These are phyloP conservation scores for Xiphophorus birchmanni DNA, from an alignment of 2,797 vertebrate genomes.

Conservation along the genomic window DNA sequence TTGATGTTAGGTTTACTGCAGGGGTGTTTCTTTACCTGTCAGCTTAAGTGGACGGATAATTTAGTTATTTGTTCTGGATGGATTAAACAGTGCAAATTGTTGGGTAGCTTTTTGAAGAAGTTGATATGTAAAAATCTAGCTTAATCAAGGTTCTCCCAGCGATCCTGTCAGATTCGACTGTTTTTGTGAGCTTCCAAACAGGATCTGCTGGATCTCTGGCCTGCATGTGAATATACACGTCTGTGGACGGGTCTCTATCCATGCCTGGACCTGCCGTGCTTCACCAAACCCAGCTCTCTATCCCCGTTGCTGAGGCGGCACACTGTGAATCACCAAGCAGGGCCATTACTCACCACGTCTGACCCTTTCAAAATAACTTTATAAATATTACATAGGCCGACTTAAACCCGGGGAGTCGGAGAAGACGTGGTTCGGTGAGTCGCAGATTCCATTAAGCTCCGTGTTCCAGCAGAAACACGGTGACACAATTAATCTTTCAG, in stretches of 20 bases:
- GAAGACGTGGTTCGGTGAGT: constrained; percentile 56
- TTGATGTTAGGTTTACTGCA: background rate
- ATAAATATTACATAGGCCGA: constrained; percentile 77
- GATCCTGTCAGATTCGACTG: background rate
- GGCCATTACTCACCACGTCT: constrained; percentile 63
- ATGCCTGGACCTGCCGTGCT: constrained; percentile 25
- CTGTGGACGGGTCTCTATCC: constrained; percentile 7
- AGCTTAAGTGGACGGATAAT: too few relatives aligned
- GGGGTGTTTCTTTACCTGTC: background rate
- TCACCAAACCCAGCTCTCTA: constrained; percentile 41
- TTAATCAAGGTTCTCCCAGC: constrained; percentile 3
- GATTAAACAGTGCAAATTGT: background rate
- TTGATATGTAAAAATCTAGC: background rate
- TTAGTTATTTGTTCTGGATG: background rate
- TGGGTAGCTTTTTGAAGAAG: constrained; percentile 23
- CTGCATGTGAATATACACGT: background rate
- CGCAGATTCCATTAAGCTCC: constrained; percentile 72
- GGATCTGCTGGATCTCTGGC: background rate
- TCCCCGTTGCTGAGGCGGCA: constrained; percentile 46
- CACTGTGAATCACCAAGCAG: constrained; percentile 69
- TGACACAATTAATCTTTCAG: constrained; percentile 79
- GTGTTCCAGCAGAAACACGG: constrained; percentile 63
- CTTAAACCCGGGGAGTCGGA: constrained; percentile 51
- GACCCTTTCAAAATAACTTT: constrained; percentile 71
- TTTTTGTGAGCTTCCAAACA: background rate